Evolutionary conservation across 2,797 vertebrate genomes (phyloP).

Genomic region (Notolabrus celidotus): DNA sequence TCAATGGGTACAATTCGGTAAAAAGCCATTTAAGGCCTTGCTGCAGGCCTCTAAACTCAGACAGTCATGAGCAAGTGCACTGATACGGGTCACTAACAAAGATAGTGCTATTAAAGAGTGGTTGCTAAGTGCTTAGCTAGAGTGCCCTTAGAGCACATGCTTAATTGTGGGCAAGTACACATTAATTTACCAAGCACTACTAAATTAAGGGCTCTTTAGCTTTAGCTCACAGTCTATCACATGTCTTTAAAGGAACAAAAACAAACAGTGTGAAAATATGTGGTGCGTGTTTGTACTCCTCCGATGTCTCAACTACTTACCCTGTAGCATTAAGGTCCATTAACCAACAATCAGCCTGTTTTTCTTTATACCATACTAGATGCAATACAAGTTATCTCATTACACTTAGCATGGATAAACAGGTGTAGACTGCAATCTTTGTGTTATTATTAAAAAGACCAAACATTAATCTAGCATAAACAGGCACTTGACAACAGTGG

Average conservation of each 20-base stretch:
- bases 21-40: slow-evolving; percentile 41
- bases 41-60: slow-evolving; percentile 43
- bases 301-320: neutral
- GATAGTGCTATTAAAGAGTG: slow-evolving; percentile 51
- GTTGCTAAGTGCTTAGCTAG: slow-evolving; percentile 53
- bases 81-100: slow-evolving; percentile 66
- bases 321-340: neutral
- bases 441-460: too few species aligned
- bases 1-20: slow-evolving; percentile 35
- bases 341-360: neutral
- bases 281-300: neutral
- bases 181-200: slow-evolving; percentile 62
- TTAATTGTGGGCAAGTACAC: slow-evolving; percentile 72
- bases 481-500: too few species aligned
- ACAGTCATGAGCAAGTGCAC: slow-evolving; percentile 50
- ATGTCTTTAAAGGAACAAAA: slow-evolving; percentile 49
- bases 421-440: neutral
- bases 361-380: neutral
- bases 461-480: too few species aligned
- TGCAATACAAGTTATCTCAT: neutral
- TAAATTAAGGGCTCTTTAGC: slow-evolving; percentile 56
- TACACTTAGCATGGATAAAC: neutral
- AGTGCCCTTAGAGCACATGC: slow-evolving; percentile 61
- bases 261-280: slow-evolving; percentile 10
- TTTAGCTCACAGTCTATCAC: slow-evolving; percentile 38